Base-by-base conservation (phyloP, 2,888 invertebrate genomes). In the Rhamphomyia laevipes region DNA sequence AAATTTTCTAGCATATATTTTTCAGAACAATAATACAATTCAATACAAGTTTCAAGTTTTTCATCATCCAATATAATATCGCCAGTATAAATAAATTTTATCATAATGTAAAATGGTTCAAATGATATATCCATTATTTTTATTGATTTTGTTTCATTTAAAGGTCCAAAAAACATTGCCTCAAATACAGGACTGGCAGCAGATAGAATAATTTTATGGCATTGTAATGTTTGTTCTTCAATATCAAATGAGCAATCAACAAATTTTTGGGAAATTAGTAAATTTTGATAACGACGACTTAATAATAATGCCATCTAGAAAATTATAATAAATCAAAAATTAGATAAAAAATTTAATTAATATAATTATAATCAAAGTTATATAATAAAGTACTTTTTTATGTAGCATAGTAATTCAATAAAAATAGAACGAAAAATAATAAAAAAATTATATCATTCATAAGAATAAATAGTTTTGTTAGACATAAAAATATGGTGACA, bases 101-200 rank as follows among this genome's bases (percentile, higher is more conserved):
- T 53, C 23, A 74, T 56, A 10, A 65, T 60, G 42, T 66, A 60
- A 52, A 74, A 73, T n/a, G 66, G 65, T 2, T 67, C 63, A 2
- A 65, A 59, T 48, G 66, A 67, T 46, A 73, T 68, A 47, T 73
- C 74, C 10, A 69, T 58, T 42, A 74, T 68, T 51, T 62, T 63
- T 21, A 70, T 70, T 37, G 77, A 77, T 55, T 76, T 74, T 38
- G 57, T 56, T 47, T 64, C 61, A 27, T 63, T 59, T 50, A 68
- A 54, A 4, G 85, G 84, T 0, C 89, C 89, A 62, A 77, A 88
- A 62, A 90, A 88, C 89, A 90, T 90, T 6, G 87, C 86, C 63
- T 89, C 88, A 62, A 90, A 90, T 3, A 90, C 90, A 1, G 89
- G 89, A 60, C 89, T 89, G 1, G 88, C 82, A 77, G 88, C 84